A percentile compares a stretch with the other conserved stretches of the same genome.
phyloP scores from a whole-genome alignment of 1,140 invertebrate genomes.

The Zaprionus gabonicus region DNA sequence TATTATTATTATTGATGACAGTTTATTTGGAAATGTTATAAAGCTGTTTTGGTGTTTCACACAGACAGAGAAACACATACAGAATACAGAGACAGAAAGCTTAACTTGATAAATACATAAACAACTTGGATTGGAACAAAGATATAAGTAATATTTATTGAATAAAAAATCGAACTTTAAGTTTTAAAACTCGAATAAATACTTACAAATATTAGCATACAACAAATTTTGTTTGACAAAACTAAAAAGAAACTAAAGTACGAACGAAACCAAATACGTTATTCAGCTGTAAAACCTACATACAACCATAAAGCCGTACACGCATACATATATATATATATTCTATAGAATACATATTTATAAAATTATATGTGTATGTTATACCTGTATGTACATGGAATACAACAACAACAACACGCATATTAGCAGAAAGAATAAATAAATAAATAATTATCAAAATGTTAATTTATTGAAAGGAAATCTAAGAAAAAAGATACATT shows the following conservation, averaged over 20 bases:
- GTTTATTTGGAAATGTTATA: too few species aligned
- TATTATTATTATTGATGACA: too few species aligned
- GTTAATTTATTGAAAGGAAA: background rate
- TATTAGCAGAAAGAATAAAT: conserved; percentile 66
- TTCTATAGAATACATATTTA: conserved; percentile 55
- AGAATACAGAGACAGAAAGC: conserved; percentile 2
- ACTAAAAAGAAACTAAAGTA: conserved; percentile 31
- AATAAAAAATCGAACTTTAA: conserved; percentile 72
- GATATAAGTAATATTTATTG: conserved; percentile 59
- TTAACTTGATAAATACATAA: conserved; percentile 6
- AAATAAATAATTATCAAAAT: conserved; percentile 53
- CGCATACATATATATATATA: conserved; percentile 23
- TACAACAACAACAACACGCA: conserved; percentile 66
- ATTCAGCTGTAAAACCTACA: conserved; percentile 60
- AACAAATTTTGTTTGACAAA: conserved; percentile 68
- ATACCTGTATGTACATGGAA: conserved; percentile 60
- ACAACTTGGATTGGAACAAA: conserved; percentile 18
- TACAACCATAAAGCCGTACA: conserved; percentile 14
- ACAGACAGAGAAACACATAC: background rate
- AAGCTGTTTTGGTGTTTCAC: background rate
- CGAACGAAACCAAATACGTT: conserved; percentile 54
- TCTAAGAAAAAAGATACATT: background rate
- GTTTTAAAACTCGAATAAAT: conserved; percentile 66
- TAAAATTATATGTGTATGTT: conserved; percentile 57
- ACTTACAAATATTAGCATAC: conserved; percentile 51